A percentile compares a stretch with the other conserved stretches of the same genome.
Evolutionary conservation across 2,113 vertebrate species (phyloP).

Genomic region (Casuarius casuarius): DNA sequence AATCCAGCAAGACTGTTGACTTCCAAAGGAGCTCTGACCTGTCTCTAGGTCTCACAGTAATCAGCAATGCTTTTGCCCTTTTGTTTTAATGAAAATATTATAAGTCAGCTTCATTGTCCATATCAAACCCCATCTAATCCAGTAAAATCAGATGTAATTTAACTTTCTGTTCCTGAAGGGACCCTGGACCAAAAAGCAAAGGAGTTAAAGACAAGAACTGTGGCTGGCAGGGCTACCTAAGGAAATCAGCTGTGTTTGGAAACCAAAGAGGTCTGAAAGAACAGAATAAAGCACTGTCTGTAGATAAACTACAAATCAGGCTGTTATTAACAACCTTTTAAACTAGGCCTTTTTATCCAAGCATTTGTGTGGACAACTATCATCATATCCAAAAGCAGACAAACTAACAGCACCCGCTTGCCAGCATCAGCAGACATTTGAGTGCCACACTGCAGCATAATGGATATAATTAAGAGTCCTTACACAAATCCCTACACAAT

Average conservation of each 20-base stretch:
- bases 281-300: background rate
- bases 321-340: background rate
- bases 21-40: background rate
- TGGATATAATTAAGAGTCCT: background rate
- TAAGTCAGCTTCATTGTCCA: background rate
- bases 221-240: background rate
- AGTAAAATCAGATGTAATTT: background rate
- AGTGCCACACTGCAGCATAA: background rate
- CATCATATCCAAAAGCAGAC: background rate
- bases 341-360: background rate
- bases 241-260: background rate
- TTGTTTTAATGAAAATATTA: background rate
- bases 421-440: background rate
- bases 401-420: background rate
- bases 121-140: background rate
- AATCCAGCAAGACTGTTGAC: background rate
- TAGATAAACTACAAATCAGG: background rate
- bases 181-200: background rate
- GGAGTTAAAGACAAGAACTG: background rate
- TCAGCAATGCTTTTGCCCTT: background rate
- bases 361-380: background rate
- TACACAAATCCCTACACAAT: background rate
- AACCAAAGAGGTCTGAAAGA: background rate
- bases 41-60: background rate
- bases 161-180: background rate